These are phyloP conservation scores for Hormiphora californensis DNA, from an alignment of 37 sponge, comb jelly and placozoan species.

Conservation along the genomic window DNA sequence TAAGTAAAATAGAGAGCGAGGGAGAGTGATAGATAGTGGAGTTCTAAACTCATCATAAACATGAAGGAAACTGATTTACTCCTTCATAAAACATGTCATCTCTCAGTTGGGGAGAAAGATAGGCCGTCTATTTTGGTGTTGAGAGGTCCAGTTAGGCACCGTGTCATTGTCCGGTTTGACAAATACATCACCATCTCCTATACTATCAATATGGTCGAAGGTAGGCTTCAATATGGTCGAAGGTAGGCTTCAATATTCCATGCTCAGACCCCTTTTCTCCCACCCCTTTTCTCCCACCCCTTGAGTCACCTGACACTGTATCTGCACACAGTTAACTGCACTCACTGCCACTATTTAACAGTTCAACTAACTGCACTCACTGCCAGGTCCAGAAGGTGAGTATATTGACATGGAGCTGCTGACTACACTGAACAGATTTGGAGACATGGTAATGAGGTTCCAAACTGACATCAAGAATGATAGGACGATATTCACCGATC, in stretches of 20 bases:
- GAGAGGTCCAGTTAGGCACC: neutral
- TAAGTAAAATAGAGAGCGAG: neutral
- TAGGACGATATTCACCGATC: slow-evolving; percentile 16
- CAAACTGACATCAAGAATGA: slow-evolving; percentile 2
- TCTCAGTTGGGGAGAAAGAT: neutral
- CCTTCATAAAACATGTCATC: no score
- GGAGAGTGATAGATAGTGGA: no score
- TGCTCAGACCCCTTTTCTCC: neutral
- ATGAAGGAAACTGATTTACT: no score
- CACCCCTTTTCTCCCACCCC: neutral
- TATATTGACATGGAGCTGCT: slow-evolving; percentile 34
- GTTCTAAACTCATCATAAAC: no score
- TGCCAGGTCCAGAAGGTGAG: neutral
- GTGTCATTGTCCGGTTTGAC: neutral
- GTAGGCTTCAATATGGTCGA: neutral
- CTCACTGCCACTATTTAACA: neutral
- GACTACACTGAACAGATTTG: neutral
- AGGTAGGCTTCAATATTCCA: neutral
- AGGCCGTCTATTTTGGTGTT: neutral
- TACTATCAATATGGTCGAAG: neutral
- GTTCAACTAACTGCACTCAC: neutral
- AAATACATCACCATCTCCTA: neutral
- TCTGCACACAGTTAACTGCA: neutral
- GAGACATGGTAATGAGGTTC: slow-evolving; percentile 25
- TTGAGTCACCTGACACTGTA: no score